A percentile compares a stretch with the other conserved stretches of the same genome.
These are phyloP conservation scores for Illadopsis cleaveri DNA, from an alignment of 2,113 vertebrate species.

Conservation along the genomic window DNA sequence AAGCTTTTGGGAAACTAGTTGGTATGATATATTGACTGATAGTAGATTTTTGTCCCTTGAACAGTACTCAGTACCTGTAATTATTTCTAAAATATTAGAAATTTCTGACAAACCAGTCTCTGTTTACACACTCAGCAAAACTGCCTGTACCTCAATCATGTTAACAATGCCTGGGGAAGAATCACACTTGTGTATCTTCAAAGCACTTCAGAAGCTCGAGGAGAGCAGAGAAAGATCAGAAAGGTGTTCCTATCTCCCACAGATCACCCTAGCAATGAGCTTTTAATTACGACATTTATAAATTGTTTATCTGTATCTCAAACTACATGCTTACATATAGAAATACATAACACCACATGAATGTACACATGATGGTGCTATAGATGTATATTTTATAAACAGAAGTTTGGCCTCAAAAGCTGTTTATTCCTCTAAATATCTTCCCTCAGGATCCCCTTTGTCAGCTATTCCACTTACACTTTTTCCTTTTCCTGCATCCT, in stretches of 20 bases:
- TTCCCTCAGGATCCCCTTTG: background rate
- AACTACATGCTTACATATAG: background rate
- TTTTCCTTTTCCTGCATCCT: background rate
- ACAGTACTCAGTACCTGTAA: background rate
- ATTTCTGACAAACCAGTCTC: background rate
- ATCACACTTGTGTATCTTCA: background rate
- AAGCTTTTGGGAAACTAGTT: background rate
- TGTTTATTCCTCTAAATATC: background rate
- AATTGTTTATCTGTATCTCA: background rate
- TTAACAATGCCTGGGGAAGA: background rate
- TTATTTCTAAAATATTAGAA: background rate
- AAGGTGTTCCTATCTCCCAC: background rate
- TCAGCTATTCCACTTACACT: background rate
- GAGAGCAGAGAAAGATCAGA: background rate
- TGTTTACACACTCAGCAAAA: background rate
- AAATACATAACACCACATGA: background rate
- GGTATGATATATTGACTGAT: background rate
- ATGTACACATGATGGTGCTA: background rate
- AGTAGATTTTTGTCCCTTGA: background rate
- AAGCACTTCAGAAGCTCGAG: background rate
- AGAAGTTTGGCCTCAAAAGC: background rate
- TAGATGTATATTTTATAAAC: background rate
- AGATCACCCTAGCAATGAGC: background rate
- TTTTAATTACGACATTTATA: background rate
- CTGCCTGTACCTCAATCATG: rapidly evolving